These are phyloP conservation scores for Leucopsar rothschildi DNA, from an alignment of 2,113 vertebrate species.

Conservation along the genomic window DNA sequence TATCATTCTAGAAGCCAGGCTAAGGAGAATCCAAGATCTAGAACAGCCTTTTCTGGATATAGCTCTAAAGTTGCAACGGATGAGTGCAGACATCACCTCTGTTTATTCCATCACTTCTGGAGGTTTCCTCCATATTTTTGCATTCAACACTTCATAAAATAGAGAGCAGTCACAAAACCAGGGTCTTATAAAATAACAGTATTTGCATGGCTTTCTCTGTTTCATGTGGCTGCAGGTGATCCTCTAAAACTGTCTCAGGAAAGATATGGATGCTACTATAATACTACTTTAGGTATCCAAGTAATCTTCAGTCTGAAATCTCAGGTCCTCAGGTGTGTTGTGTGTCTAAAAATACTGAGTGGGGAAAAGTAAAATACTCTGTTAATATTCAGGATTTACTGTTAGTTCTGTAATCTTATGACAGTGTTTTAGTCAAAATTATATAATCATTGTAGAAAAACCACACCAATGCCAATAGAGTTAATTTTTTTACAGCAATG, in stretches of 20 bases:
- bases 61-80: neutral
- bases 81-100: neutral
- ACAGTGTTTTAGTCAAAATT: neutral
- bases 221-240: fast-evolving
- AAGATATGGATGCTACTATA: neutral
- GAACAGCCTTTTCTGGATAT: neutral
- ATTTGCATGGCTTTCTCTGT: neutral
- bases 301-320: neutral
- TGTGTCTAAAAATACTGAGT: neutral
- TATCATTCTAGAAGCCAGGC: neutral
- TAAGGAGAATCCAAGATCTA: neutral
- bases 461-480: neutral
- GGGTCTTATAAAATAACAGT: neutral
- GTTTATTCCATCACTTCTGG: neutral
- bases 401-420: neutral
- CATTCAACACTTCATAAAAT: neutral
- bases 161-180: neutral
- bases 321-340: neutral
- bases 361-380: neutral
- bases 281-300: neutral
- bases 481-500: neutral
- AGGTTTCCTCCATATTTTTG: neutral
- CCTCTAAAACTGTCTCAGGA: neutral
- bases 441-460: neutral
- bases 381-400: neutral